Evolutionary conservation across 2,113 vertebrate genomes (phyloP).

Genomic region (Sylvietta virens): DNA sequence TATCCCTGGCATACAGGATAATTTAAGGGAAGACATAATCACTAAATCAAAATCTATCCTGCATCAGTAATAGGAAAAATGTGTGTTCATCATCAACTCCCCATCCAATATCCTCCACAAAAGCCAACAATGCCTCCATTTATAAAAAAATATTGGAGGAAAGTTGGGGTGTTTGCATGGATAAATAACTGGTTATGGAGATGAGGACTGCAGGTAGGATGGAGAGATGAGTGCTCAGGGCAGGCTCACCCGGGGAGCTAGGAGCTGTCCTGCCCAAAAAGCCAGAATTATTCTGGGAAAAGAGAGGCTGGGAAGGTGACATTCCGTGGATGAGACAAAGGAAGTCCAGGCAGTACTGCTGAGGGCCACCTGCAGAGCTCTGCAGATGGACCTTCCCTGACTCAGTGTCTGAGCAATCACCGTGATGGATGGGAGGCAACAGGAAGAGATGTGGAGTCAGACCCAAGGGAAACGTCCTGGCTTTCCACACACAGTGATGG

Average conservation of each 20-base stretch:
- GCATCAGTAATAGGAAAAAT: background rate
- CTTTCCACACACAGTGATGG: background rate
- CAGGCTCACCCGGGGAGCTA: background rate
- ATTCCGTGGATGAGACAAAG: background rate
- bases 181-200: background rate
- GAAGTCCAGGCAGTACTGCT: background rate
- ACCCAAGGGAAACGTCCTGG: background rate
- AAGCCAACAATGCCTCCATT: background rate
- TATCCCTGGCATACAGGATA: background rate
- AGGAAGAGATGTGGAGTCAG: background rate
- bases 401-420: background rate
- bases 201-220: background rate
- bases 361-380: background rate
- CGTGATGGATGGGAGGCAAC: background rate
- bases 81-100: background rate
- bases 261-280: background rate
- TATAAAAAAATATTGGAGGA: background rate
- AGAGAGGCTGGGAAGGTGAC: background rate
- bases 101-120: background rate
- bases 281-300: too few species aligned
- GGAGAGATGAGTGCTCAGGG: background rate
- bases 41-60: background rate
- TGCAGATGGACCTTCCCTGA: background rate
- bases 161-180: background rate
- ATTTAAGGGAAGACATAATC: background rate